phyloP scores from a whole-genome alignment of 2,113 vertebrate species.

The Rhabdomys dilectus region DNA sequence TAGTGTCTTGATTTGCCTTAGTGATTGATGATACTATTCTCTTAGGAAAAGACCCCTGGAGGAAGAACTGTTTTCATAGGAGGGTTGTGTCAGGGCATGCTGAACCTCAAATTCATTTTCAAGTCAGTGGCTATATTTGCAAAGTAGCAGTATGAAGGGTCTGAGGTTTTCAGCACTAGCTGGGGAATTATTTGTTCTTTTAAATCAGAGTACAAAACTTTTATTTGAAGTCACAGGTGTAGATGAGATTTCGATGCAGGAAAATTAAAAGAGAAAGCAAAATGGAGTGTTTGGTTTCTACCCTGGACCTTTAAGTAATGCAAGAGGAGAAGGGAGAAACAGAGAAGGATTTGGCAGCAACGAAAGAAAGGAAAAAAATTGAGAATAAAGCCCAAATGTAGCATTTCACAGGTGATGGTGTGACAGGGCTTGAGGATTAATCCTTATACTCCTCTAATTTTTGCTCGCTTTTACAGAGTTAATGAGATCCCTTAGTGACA shows the following conservation, averaged over 20 bases:
- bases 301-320: not conserved
- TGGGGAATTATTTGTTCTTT: not conserved
- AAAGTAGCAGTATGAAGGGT: not conserved
- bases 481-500: not conserved
- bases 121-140: not conserved
- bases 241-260: not conserved
- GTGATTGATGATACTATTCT: not conserved
- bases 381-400: not conserved
- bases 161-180: not conserved
- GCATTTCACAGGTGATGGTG: not conserved
- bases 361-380: not conserved
- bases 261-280: slow-evolving; percentile 27
- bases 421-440: not conserved
- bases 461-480: not conserved
- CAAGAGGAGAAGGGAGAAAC: not conserved
- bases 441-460: not conserved
- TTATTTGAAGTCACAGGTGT: not conserved
- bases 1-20: not conserved
- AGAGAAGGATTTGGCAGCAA: not conserved
- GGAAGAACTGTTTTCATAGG: not conserved
- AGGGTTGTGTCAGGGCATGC: not conserved
- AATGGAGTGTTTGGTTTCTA: not conserved
- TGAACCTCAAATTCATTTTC: not conserved
- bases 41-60: not conserved
- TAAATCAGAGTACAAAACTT: not conserved